phyloP scores from a whole-genome alignment of 2,113 vertebrate species.

The Hypomesus transpacificus region DNA sequence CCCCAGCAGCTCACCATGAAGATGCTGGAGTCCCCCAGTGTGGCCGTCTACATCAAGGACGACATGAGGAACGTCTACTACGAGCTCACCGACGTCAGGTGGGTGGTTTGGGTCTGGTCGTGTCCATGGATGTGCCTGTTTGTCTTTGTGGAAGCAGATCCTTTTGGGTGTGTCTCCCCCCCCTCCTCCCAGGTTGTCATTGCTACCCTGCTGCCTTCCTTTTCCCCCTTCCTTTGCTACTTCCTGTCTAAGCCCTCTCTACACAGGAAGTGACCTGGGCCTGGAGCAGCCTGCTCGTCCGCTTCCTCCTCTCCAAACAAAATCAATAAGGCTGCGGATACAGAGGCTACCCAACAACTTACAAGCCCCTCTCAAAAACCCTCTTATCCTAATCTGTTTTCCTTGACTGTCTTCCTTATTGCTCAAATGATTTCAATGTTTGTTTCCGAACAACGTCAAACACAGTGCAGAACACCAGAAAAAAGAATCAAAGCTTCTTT shows the following conservation, averaged over 20 bases:
- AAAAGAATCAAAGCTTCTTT: conserved; percentile 25
- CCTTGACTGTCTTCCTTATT: too few relatives aligned
- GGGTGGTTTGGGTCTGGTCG: neutral
- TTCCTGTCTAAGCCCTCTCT: conserved; percentile 18
- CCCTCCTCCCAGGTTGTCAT: neutral
- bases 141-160: neutral
- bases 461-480: neutral
- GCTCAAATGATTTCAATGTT: too few relatives aligned
- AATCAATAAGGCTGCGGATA: too few relatives aligned
- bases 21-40: conserved; percentile 90
- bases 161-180: neutral
- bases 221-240: neutral
- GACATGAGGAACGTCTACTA: conserved; percentile 96
- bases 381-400: neutral
- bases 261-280: conserved; percentile 38
- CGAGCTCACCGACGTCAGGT: conserved; percentile 91
- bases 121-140: neutral
- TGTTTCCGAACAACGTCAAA: neutral
- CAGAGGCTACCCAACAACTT: neutral
- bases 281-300: conserved; percentile 31
- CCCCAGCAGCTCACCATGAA: conserved; percentile 96
- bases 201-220: conserved; percentile 9
- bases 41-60: conserved; percentile 95
- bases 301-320: conserved; percentile 23
- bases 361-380: neutral